Base-by-base conservation (phyloP, 1,140 invertebrate genomes). In the Potamilus streckersoni region DNA sequence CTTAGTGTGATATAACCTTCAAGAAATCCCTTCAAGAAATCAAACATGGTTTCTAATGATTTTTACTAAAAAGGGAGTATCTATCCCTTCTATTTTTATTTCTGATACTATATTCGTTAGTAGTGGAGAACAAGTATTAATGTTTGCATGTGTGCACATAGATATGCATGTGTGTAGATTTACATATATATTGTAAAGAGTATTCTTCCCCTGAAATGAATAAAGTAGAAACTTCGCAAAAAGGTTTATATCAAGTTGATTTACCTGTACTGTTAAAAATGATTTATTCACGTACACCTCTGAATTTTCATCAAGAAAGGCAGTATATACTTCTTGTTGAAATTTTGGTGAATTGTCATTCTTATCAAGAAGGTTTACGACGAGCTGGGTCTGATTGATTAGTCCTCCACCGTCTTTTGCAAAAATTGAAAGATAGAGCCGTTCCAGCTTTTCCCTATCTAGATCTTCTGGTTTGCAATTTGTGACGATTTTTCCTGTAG, bases 261-360 rank as follows among this genome's bases (percentile, higher is more conserved):
- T 16, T 71, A 71, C 70, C 70, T 69, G 55, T 3, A 69, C 31
- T 3, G 65, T 23, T 13, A 75, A 2, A 31, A 58, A 2, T 19
- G 60, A 55, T 19, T 31, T 59, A 3, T 58, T 57, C 2, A 69
- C 1, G 38, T 71, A 71, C 49, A 38, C 31, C 6, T 1, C 17
- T 1, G 62, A 60, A 62, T 69, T 75, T 56, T 75, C 73, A 17
- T 4, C 5, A n/a, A 59, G 16, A 62, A 31, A 31, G 15, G 55
- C 67, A 12, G 16, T 19, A 58, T 69, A 75, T 49, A 55, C 27
- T 16, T 56, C 0, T 2, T 20, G 23, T 0, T 5, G 13, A 63
- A 75, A 69, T 20, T 56, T 0, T 3, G 73, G 73, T 23, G 20
- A 16, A 19, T 75, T 64, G 58, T 75, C 73, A 57, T 75, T 75